Evolutionary conservation across 2,888 invertebrate genomes (phyloP).

Genomic region (Xiphydria camelus): DNA sequence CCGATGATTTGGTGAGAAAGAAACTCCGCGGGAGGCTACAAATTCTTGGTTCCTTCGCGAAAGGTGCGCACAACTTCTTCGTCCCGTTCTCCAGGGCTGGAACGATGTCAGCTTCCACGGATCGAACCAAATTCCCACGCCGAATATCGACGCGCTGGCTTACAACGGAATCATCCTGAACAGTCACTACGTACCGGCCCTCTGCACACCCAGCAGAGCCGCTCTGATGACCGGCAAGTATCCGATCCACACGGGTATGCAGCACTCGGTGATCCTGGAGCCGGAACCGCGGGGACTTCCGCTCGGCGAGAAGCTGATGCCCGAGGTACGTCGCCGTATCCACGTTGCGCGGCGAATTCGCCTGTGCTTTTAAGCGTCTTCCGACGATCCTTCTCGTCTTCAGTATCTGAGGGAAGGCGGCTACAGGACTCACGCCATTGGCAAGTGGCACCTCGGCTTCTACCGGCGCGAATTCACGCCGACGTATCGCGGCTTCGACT

Average conservation of each 20-base stretch:
- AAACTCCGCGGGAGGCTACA: background rate
- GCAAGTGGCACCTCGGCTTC: slow-evolving; percentile 92
- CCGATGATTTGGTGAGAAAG: slow-evolving; percentile 52
- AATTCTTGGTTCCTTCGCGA: no score
- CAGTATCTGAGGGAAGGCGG: slow-evolving; percentile 67
- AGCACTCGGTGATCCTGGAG: slow-evolving; percentile 70
- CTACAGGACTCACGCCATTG: slow-evolving; percentile 81
- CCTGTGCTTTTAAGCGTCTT: slow-evolving; percentile 57
- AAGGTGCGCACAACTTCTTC: no score
- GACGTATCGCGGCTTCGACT: slow-evolving; percentile 75
- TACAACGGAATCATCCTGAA: slow-evolving; percentile 84
- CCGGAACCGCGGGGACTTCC: slow-evolving; percentile 76
- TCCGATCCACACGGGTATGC: slow-evolving; percentile 80
- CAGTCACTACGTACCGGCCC: slow-evolving; percentile 81
- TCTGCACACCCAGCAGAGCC: slow-evolving; percentile 81
- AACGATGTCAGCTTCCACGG: slow-evolving; percentile 91
- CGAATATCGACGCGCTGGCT: slow-evolving; percentile 85
- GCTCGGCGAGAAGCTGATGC: slow-evolving; percentile 68
- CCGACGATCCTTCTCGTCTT: slow-evolving; percentile 50
- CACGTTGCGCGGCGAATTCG: no score
- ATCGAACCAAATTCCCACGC: slow-evolving; percentile 81
- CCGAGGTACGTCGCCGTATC: slow-evolving; percentile 62
- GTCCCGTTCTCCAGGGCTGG: slow-evolving; percentile 91
- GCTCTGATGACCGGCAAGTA: slow-evolving; percentile 84
- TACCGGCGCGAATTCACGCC: slow-evolving; percentile 73